These are phyloP conservation scores for Platygyra sinensis DNA, from an alignment of 64 coral and sea anemone genomes.

Conservation along the genomic window DNA sequence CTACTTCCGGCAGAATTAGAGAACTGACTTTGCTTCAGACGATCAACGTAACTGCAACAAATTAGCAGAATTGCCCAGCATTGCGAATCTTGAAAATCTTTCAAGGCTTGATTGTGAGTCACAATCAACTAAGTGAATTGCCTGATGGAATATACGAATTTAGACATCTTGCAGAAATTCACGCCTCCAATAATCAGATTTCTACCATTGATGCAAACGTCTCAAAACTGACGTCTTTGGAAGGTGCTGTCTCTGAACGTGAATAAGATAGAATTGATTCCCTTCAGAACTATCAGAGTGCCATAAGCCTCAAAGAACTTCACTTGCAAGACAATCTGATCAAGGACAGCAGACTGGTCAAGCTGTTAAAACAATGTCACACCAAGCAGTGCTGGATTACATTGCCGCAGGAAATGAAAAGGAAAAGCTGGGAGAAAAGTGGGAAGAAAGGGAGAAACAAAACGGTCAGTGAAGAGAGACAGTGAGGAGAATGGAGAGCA, in stretches of 20 bases:
- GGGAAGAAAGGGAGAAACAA: slow-evolving; percentile 87
- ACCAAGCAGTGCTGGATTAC: slow-evolving; percentile 94
- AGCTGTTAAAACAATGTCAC: slow-evolving; percentile 82
- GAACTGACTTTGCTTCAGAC: slow-evolving; percentile 74
- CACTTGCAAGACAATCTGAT: slow-evolving; percentile 78
- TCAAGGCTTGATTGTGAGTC: slow-evolving; percentile 77
- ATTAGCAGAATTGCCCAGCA: slow-evolving; percentile 53
- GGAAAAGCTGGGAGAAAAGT: slow-evolving; percentile 71
- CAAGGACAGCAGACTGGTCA: slow-evolving; percentile 76
- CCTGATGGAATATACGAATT: slow-evolving; percentile 74
- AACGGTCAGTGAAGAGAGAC: slow-evolving; percentile 56
- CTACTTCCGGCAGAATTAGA: slow-evolving; percentile 53
- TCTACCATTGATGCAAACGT: slow-evolving; percentile 51
- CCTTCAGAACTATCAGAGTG: slow-evolving; percentile 70
- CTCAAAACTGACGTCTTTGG: slow-evolving; percentile 48
- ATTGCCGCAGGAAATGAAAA: slow-evolving; percentile 44
- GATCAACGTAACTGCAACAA: slow-evolving; percentile 82
- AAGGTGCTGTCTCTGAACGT: slow-evolving; percentile 74
- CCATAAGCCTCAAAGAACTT: slow-evolving; percentile 86
- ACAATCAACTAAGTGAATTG: slow-evolving; percentile 67
- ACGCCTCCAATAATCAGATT: slow-evolving; percentile 71
- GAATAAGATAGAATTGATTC: slow-evolving; percentile 60
- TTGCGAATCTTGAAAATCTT: slow-evolving; percentile 60
- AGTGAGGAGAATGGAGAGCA: slow-evolving; percentile 2
- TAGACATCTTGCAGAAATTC: slow-evolving; percentile 73